These are phyloP conservation scores for Willisornis vidua DNA, from an alignment of 2,113 vertebrate genomes.

Conservation along the genomic window DNA sequence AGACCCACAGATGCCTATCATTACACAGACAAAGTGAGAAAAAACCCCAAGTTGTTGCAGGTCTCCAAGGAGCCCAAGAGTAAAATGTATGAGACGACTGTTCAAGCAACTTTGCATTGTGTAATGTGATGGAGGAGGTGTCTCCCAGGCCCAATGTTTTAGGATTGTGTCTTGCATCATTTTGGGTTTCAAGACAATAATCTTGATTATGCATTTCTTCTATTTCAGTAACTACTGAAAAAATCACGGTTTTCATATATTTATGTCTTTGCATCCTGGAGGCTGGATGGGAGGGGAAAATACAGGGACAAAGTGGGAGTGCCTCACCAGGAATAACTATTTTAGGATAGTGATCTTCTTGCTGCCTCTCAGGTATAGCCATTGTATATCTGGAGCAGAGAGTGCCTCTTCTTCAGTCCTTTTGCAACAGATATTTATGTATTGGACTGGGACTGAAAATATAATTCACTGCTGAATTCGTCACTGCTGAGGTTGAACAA, in stretches of 20 bases:
- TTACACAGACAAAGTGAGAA: rapidly evolving
- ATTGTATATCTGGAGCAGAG: background rate
- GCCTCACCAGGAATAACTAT: background rate
- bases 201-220: background rate
- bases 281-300: background rate
- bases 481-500: background rate
- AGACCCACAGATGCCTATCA: background rate
- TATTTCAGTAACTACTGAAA: background rate
- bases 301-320: background rate
- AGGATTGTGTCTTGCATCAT: background rate
- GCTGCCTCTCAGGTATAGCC: background rate
- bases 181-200: background rate
- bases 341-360: background rate
- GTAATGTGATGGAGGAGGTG: background rate
- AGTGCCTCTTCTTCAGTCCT: background rate
- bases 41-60: background rate
- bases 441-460: background rate
- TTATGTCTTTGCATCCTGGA: background rate
- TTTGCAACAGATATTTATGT: background rate
- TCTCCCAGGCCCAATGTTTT: rapidly evolving
- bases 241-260: background rate
- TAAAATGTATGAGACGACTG: background rate
- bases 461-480: background rate
- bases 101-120: background rate
- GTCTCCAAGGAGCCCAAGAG: background rate